phyloP scores from a whole-genome alignment of 2,797 vertebrate genomes.

The Peromyscus eremicus region DNA sequence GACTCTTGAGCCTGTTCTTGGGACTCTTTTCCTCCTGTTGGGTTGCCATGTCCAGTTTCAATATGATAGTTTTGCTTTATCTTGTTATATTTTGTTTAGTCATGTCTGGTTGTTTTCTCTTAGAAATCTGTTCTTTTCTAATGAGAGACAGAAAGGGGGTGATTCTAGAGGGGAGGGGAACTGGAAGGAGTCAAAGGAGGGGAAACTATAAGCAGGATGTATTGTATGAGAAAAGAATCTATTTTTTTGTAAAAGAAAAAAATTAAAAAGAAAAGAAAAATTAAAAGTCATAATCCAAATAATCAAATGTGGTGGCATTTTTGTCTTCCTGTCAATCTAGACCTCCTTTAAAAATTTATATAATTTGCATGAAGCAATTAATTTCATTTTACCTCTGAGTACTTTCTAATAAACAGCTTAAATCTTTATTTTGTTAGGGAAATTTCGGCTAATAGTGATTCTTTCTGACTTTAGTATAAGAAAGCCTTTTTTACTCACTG shows the following conservation, averaged over 20 bases:
- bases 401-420: neutral
- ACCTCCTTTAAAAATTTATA: neutral
- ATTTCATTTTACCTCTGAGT: conserved; percentile 5
- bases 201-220: neutral
- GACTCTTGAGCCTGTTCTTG: neutral
- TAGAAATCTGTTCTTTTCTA: neutral
- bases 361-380: neutral
- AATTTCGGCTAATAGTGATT: neutral
- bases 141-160: neutral
- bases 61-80: neutral
- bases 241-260: neutral
- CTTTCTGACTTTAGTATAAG: conserved; percentile 43
- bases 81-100: neutral
- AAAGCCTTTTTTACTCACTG: conserved; percentile 28
- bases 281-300: neutral
- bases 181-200: neutral
- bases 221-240: neutral
- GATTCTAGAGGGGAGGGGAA: neutral
- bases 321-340: neutral
- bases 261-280: neutral
- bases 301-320: neutral
- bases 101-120: neutral
- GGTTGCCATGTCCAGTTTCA: neutral
- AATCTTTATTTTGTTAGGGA: neutral
- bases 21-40: neutral